These are phyloP conservation scores for Piezodorus guildinii DNA, from an alignment of 1,140 invertebrate genomes.

Conservation along the genomic window DNA sequence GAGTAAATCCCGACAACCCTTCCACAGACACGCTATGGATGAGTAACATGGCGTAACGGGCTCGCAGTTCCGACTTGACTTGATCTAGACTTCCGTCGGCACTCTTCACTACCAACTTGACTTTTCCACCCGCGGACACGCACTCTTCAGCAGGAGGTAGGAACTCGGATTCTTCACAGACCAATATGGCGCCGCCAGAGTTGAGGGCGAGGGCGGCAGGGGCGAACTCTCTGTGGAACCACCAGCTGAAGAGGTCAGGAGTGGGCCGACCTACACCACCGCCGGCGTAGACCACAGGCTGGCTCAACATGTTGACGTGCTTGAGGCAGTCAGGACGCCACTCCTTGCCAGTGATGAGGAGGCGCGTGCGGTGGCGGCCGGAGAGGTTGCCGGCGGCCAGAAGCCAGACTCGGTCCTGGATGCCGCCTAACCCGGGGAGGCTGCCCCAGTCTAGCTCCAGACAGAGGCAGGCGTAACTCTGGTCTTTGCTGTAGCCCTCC, in stretches of 20 bases:
- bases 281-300: constrained; percentile 42
- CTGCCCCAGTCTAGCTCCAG: constrained; percentile 39
- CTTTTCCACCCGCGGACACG: constrained; percentile 34
- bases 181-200: constrained; percentile 36
- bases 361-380: constrained; percentile 38
- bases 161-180: constrained; percentile 36
- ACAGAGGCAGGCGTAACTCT: constrained; percentile 39
- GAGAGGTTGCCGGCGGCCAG: constrained; percentile 39
- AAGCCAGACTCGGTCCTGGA: constrained; percentile 36
- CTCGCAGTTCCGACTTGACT: constrained; percentile 36
- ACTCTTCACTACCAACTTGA: constrained; percentile 32
- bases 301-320: constrained; percentile 42
- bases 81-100: constrained; percentile 32
- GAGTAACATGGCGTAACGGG: constrained; percentile 34
- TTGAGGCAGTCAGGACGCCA: constrained; percentile 40
- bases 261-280: constrained; percentile 39
- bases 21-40: constrained; percentile 29
- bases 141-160: constrained; percentile 34
- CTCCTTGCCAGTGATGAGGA: constrained; percentile 39
- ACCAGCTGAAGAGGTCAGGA: constrained; percentile 41
- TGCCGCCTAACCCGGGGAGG: constrained; percentile 31
- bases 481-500: constrained; percentile 33
- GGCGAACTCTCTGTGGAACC: constrained; percentile 41
- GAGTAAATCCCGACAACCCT: constrained; percentile 34
- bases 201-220: constrained; percentile 40